These are phyloP conservation scores for Triops cancriformis DNA, from an alignment of 1,140 invertebrate species.

Conservation along the genomic window DNA sequence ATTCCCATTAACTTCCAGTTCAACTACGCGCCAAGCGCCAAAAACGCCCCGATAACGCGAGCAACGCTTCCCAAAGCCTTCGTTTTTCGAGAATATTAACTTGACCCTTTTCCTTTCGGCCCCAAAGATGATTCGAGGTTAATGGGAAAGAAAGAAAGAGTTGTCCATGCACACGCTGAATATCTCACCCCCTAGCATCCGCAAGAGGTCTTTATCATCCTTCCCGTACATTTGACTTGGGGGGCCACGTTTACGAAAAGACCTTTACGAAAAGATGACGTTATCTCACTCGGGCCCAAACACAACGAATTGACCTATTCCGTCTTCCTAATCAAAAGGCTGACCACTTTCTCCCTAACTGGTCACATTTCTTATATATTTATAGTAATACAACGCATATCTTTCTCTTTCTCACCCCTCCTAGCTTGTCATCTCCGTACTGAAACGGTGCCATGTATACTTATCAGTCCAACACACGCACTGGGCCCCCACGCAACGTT, in stretches of 20 bases:
- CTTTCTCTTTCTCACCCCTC: neutral
- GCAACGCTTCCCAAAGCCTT: neutral
- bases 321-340: neutral
- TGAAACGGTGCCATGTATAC: neutral
- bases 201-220: neutral
- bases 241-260: neutral
- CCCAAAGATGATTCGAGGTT: neutral
- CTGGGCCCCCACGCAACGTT: neutral
- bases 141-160: conserved; percentile 7
- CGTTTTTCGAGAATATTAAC: too few relatives aligned
- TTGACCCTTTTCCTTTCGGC: neutral
- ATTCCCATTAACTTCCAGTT: neutral
- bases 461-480: neutral
- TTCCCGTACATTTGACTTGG: neutral
- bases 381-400: neutral
- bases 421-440: neutral
- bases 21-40: neutral
- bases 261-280: neutral
- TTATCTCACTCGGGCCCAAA: neutral
- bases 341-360: neutral
- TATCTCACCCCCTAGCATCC: neutral
- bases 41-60: neutral
- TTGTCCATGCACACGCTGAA: neutral
- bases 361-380: neutral
- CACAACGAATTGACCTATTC: conserved; percentile 9